A percentile compares a stretch with the other conserved stretches of the same genome.
These are phyloP conservation scores for Mionectes olivaceus DNA, from an alignment of 2,797 vertebrate species.

Conservation along the genomic window DNA sequence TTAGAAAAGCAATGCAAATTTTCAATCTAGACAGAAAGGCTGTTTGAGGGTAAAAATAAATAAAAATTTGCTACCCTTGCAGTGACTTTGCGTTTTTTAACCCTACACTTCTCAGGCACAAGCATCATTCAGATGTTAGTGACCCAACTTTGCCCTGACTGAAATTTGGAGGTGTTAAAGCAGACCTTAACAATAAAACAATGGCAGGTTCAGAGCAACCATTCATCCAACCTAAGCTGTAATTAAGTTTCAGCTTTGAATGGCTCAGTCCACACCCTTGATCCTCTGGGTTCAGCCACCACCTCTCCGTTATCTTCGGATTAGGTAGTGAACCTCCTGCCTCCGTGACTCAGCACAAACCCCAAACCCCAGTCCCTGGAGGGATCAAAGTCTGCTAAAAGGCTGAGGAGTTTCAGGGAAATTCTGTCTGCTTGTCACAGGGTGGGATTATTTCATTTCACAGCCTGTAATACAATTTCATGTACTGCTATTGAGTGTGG, in stretches of 20 bases:
- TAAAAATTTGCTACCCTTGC: neutral
- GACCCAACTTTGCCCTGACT: constrained; percentile 17
- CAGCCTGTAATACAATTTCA: constrained; percentile 77
- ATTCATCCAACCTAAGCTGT: constrained; percentile 2
- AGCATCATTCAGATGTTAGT: neutral
- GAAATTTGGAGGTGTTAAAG: constrained; percentile 36
- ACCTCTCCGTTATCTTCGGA: neutral
- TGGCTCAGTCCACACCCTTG: constrained; percentile 22
- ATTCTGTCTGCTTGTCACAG: constrained; percentile 61
- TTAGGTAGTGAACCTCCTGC: constrained; percentile 8
- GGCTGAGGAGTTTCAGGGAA: constrained; percentile 53
- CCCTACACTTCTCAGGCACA: neutral
- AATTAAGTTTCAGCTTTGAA: constrained; percentile 53
- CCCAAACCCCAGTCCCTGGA: neutral
- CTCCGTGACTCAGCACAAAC: constrained; percentile 39
- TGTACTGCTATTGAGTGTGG: constrained; percentile 60
- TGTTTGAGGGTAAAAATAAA: neutral
- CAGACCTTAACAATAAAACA: constrained; percentile 51
- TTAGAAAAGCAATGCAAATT: constrained; percentile 57
- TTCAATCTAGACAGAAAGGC: neutral
- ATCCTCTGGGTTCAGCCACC: constrained; percentile 18
- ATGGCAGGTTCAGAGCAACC: constrained; percentile 1
- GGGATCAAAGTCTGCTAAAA: constrained; percentile 51
- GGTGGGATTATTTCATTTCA: constrained; percentile 74
- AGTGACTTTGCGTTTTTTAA: constrained; percentile 4